A percentile compares a stretch with the other conserved stretches of the same genome.
These are phyloP conservation scores for Cryptosula pallasiana DNA, from an alignment of 2,888 invertebrate species.

Conservation along the genomic window DNA sequence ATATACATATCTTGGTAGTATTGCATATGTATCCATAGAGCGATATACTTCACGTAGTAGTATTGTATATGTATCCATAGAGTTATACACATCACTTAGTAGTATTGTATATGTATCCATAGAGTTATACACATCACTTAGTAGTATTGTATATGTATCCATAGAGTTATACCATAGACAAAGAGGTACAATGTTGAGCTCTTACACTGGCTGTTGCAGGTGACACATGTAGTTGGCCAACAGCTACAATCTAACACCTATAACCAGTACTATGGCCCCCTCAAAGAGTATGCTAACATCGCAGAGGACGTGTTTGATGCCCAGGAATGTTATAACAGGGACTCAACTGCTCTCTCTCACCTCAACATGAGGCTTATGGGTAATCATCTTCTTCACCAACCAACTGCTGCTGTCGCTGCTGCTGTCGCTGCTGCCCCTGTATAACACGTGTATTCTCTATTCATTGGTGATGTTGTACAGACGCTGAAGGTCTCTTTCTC, in stretches of 20 bases:
- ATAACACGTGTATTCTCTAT: background rate
- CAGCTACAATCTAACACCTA: background rate
- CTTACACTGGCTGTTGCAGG: background rate
- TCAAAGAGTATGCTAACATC: background rate
- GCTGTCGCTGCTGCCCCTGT: no score
- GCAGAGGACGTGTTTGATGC: background rate
- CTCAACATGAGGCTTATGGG: background rate
- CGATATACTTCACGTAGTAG: no score
- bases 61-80: no score
- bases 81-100: no score
- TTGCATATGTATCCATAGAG: no score
- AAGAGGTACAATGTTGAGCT: no score
- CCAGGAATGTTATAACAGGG: background rate
- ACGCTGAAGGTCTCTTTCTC: background rate
- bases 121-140: no score
- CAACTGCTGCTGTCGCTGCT: background rate
- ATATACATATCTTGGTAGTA: no score
- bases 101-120: no score
- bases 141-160: no score
- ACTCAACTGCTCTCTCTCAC: background rate
- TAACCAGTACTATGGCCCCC: conserved; percentile 1
- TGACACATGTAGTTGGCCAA: background rate
- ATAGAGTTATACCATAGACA: no score
- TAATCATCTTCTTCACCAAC: background rate
- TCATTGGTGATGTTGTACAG: background rate